Conservation (phyloP, 2,888 invertebrate genomes). For the Heliconius ethilla region DNA sequence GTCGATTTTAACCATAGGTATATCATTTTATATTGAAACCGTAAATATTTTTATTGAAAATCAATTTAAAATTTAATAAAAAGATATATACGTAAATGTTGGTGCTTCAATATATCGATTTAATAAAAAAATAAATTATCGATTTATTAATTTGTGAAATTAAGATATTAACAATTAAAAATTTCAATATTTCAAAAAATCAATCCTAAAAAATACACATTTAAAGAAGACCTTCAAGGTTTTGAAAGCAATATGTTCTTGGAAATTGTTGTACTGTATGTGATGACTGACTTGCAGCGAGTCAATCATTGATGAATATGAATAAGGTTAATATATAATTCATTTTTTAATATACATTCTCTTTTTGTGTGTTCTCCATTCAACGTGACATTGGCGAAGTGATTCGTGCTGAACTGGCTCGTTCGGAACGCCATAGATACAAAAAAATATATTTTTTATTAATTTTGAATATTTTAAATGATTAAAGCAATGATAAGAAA, state of each 20-base stretch:
- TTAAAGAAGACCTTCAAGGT: background rate
- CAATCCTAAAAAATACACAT: too few relatives aligned
- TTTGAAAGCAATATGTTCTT: background rate
- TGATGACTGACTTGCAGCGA: background rate
- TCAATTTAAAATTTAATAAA: background rate
- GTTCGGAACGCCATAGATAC: background rate
- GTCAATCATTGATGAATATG: background rate
- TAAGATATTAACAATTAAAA: background rate
- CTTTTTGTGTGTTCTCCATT: too few relatives aligned
- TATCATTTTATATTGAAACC: background rate
- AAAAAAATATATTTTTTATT: background rate
- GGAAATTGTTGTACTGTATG: background rate
- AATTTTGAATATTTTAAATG: background rate
- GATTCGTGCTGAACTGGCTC: too few relatives aligned
- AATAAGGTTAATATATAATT: background rate
- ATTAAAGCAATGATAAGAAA: too few relatives aligned
- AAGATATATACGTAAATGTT: slow-evolving; percentile 2
- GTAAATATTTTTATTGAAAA: background rate
- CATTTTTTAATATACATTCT: background rate
- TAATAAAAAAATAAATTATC: background rate
- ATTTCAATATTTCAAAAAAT: background rate
- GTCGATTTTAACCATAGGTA: background rate
- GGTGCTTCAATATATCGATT: slow-evolving; percentile 11
- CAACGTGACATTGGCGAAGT: too few relatives aligned
- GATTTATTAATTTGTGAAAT: background rate